Evolutionary conservation across 2,113 vertebrate species (phyloP), one percentile per base, ranked within the genome.

Genomic region (Takifugu flavidus): DNA sequence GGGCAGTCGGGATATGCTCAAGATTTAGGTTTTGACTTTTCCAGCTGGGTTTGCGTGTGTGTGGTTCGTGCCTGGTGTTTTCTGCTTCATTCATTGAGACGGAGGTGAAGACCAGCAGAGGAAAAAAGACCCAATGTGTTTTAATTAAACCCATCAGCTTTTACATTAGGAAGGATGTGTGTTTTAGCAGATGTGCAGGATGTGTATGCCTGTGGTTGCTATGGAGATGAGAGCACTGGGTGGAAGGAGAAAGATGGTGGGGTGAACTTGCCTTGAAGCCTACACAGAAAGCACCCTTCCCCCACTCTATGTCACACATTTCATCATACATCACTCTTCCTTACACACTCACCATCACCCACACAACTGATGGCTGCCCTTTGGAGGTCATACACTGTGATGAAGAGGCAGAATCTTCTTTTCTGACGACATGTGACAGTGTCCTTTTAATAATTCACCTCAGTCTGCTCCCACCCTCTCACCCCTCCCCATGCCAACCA

Each of bases 271-370:
- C 86, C 78, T 87, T 70, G 65, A 45, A 88, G 79, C 64, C 53
- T 74, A 62, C 74, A 80, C 72, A 75, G 67, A 63, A 72, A 51
- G 54, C 77, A 74, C 85, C 89, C 88, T 69, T 82, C 84, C 87
- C 88, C 87, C 70, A 53, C 67, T 47, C 27, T 64, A 72, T 74
- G 31, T 65, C 53, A 34, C 65, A 65, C 20, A 62, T n/a, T 62
- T 67, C 55, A 66, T 52, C 10, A 54, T 53, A 65, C 43, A 67
- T 43, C 39, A 64, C 28, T 72, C 51, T 31, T 45, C 46, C 50
- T 44, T 65, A 68, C 20, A 61, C 25, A 66, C 31, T 49, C 20
- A 67, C 12, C 56, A 56, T 25, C 49, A 61, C 31, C n/a, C 1
- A 69, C 3, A 34, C 45, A 47, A 28, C 13, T 10, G 12, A 52